Evolutionary conservation across 2,113 vertebrate species (phyloP), one percentile per base, ranked within the genome.

Genomic region (Heterotilapia buettikoferi): DNA sequence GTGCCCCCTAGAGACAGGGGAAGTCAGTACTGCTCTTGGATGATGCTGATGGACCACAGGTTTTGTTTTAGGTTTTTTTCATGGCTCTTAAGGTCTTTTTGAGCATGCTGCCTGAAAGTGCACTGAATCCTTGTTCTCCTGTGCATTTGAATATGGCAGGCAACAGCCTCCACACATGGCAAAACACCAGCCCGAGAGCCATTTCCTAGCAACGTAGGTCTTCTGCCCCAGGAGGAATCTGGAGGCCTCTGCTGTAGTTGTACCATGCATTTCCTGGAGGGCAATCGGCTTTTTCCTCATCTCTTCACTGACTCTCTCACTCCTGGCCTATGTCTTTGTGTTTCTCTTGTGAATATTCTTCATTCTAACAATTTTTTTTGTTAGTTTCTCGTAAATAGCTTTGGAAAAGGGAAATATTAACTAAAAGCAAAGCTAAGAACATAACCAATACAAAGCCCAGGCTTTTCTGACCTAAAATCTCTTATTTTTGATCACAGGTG

Each of bases 161-260:
- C 93, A 92, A 94, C 93, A 92, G 94, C 94, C 94, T 95, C 96
- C 93, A 94, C 89, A 71, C 93, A 95, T 95, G 93, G 94, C 94
- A 96, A 78, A 78, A 94, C 96, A 89, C 90, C 92, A 92, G 95
- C 94, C 94, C 92, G 89, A 93, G 90, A 93, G 91, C 96, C 94
- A 95, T 96, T 96, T 94, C 96, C 94, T 96, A 97, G 96, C 96
- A 96, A 96, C 95, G 80, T 91, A 92, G 92, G 94, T 97, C 95
- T 94, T 93, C 90, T 89, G 92, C 96, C 96, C 96, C 96, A 92
- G 94, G 95, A 96, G 96, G 95, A 94, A 96, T 96, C 94, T 94
- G 95, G 96, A 96, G 96, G 96, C 96, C 95, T 96, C 95, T 92
- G 92, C 93, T 94, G 91, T 90, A 94, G 96, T 96, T 94, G 94